Base-by-base conservation (phyloP, 2,113 vertebrate genomes). In the Turnix velox region DNA sequence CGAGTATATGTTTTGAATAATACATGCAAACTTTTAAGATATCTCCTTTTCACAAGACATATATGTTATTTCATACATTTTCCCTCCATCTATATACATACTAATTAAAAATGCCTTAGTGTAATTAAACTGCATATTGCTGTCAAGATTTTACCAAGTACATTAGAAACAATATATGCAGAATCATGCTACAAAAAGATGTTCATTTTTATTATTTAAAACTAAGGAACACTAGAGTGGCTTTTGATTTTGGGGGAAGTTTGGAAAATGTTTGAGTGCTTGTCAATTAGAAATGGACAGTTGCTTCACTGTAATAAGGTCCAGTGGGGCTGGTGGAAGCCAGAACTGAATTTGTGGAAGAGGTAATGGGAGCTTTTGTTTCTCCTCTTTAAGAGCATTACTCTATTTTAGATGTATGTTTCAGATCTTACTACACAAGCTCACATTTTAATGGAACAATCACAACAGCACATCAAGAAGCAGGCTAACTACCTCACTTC, bases 111-210 rank as follows among this genome's bases (percentile, higher is more conserved):
- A 57, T 19, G 3, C 1, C 31, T 69, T 78, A 42, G 6, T 55
- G 39, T 48, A 67, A 43, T 18, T 65, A 16, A 33, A 7, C 7
- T 55, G 27, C 23, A 59, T 61, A 58, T 40, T 58, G n/a, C 25
- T 40, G 13, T 33, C 23, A 49, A 63, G 55, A 43, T 43, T 48
- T 58, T 74, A 8, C 54, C 33, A 83, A 43, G 10, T 3, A 0
- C 55, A 15, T 65, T 51, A 69, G 72, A 90, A 88, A 45, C 8
- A 51, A 37, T 31, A 52, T 18, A 31, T 18, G 25, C 30, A 63
- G 6, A 74, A 42, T 49, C 0, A 0, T n/a, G 14, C 1, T 4
- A 31, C 2, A 51, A 83, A n/a, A 46, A 0, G 2, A 18, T 17
- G 2, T 88, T 63, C 39, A 59, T 40, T 40, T 5, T 66, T 55